phyloP scores from a whole-genome alignment of 1,140 invertebrate species.

The Lordiphosa mommai region DNA sequence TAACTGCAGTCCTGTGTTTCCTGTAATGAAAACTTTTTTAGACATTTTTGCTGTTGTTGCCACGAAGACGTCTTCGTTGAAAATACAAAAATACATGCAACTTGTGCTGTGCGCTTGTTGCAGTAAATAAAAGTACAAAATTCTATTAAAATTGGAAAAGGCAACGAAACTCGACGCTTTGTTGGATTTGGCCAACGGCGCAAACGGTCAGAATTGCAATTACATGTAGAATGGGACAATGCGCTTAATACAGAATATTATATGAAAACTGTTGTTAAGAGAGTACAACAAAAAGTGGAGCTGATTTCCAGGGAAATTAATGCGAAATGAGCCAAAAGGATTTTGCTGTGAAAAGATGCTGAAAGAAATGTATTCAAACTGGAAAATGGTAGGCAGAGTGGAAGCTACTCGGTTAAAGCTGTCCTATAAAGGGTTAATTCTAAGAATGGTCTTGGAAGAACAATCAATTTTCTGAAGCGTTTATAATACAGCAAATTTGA shows the following conservation, averaged over 20 bases:
- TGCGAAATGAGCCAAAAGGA: conserved; percentile 24
- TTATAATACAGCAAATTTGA: too few species aligned
- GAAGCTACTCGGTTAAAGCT: too few species aligned
- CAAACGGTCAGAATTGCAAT: conserved; percentile 2
- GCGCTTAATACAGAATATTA: conserved; percentile 52
- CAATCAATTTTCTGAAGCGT: too few species aligned
- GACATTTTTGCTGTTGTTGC: conserved; percentile 16
- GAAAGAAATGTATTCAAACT: neutral
- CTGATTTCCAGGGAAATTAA: conserved; percentile 42
- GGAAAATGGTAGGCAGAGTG: too few species aligned
- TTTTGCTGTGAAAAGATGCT: neutral
- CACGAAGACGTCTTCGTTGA: neutral
- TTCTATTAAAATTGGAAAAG: conserved; percentile 61
- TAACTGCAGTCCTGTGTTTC: conserved; percentile 68
- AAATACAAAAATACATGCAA: neutral
- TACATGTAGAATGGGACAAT: conserved; percentile 37
- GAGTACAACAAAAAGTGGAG: conserved; percentile 24
- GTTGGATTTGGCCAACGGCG: conserved; percentile 33
- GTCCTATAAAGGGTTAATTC: too few species aligned
- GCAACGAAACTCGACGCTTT: conserved; percentile 17
- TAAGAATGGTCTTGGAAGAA: too few species aligned
- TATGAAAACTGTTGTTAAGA: too few species aligned
- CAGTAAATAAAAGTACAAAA: conserved; percentile 47
- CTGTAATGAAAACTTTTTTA: conserved; percentile 67
- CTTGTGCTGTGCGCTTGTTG: conserved; percentile 8